phyloP scores from a whole-genome alignment of 2,797 vertebrate genomes.

The Peromyscus nudipes region DNA sequence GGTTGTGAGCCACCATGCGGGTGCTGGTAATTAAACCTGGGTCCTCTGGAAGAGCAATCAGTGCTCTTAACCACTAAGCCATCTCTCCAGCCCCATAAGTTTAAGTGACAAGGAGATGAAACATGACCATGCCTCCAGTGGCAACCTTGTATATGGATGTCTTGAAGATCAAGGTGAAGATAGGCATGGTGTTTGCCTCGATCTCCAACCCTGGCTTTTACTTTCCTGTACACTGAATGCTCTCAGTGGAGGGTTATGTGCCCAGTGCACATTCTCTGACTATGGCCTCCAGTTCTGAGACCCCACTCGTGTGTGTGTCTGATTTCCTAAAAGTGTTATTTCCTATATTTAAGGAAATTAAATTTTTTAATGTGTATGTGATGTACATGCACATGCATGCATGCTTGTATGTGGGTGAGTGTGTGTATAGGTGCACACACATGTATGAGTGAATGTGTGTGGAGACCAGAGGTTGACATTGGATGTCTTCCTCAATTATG shows the following conservation, averaged over 20 bases:
- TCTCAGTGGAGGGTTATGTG: too few relatives aligned
- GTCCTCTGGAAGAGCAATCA: background rate
- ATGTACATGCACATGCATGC: background rate
- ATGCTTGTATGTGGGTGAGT: background rate
- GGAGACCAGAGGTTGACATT: background rate
- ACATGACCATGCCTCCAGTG: background rate
- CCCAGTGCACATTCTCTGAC: too few relatives aligned
- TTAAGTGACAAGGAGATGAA: background rate
- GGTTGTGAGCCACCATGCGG: background rate
- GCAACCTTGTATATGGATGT: background rate
- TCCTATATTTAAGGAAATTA: background rate
- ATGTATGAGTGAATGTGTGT: background rate
- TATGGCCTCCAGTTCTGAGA: too few relatives aligned
- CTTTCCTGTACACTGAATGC: too few relatives aligned
- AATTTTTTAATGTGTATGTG: background rate
- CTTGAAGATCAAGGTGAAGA: background rate
- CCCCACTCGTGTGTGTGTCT: background rate
- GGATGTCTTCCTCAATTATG: background rate
- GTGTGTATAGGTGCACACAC: background rate
- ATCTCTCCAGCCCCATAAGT: background rate
- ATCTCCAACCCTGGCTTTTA: background rate
- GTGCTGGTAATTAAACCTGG: background rate
- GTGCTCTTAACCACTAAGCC: background rate
- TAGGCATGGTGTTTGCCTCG: background rate
- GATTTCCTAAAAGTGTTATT: background rate